These are phyloP conservation scores for Amblyjoppa fuscipennis DNA, from an alignment of 2,888 invertebrate species.

Conservation along the genomic window DNA sequence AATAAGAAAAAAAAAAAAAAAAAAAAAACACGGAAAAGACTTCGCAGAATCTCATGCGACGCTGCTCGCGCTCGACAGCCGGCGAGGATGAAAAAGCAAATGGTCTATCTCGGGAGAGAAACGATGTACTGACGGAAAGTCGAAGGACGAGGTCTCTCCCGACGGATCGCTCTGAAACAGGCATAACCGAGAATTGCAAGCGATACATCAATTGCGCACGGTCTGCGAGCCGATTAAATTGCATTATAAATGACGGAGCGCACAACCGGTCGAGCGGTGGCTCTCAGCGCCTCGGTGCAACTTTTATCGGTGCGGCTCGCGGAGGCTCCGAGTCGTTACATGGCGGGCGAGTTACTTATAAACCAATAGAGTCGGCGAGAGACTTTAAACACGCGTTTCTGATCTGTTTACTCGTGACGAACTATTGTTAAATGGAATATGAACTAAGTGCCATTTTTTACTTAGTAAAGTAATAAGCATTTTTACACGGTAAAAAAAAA, in stretches of 20 bases:
- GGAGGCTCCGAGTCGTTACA: slow-evolving; percentile 16
- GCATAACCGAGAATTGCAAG: slow-evolving; percentile 69
- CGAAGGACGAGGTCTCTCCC: slow-evolving; percentile 68
- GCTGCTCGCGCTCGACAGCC: slow-evolving; percentile 37
- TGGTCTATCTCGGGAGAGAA: slow-evolving; percentile 32
- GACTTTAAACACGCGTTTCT: not conserved
- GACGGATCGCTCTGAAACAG: slow-evolving; percentile 42
- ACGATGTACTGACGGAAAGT: slow-evolving; percentile 50
- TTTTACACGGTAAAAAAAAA: not conserved
- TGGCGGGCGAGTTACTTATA: slow-evolving; percentile 6
- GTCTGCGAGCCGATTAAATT: slow-evolving; percentile 75
- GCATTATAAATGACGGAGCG: slow-evolving; percentile 77
- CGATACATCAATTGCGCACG: slow-evolving; percentile 72
- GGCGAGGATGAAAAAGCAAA: slow-evolving; percentile 54
- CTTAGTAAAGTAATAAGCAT: no score
- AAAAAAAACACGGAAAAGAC: slow-evolving; percentile 26
- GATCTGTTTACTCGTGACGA: slow-evolving; percentile 12
- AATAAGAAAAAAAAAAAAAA: slow-evolving; percentile 6
- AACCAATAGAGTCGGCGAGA: not conserved
- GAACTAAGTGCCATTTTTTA: not conserved
- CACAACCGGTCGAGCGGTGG: slow-evolving; percentile 44
- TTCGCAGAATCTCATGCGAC: not conserved
- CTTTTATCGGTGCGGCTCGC: slow-evolving; percentile 49
- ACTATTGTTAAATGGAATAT: not conserved
- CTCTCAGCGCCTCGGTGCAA: slow-evolving; percentile 9